These are phyloP conservation scores for Salvelinus sp. DNA, from an alignment of 2,113 vertebrate species.

Conservation along the genomic window DNA sequence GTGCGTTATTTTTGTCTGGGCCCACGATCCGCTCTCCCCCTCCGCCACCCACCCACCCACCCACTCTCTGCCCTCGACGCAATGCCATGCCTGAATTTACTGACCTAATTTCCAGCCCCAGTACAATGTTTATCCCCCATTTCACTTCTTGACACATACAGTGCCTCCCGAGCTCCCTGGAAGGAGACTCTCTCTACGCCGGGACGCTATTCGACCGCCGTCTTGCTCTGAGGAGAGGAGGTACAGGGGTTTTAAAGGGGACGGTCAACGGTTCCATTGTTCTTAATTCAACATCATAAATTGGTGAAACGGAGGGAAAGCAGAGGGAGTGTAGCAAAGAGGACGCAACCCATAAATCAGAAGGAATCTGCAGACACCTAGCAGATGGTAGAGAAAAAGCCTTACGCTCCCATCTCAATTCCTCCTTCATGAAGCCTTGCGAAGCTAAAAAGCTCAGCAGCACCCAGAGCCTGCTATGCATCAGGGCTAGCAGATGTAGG, in stretches of 20 bases:
- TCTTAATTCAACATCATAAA: conserved; percentile 65
- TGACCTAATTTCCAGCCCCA: conserved; percentile 23
- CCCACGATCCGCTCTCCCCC: conserved; percentile 1
- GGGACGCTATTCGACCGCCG: not conserved
- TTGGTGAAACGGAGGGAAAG: conserved; percentile 54
- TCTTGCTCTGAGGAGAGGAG: conserved; percentile 23
- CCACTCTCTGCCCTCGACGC: not conserved
- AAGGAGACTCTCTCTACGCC: not conserved
- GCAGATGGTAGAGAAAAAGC: conserved; percentile 5
- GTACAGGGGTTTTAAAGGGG: conserved; percentile 44
- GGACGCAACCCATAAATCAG: conserved; percentile 58
- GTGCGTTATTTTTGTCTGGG: conserved; percentile 65
- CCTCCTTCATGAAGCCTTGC: not conserved
- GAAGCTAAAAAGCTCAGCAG: not conserved
- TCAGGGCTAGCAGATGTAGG: not conserved
- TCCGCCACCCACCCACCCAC: not conserved
- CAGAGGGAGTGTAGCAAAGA: conserved; percentile 37
- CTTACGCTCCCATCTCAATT: not conserved
- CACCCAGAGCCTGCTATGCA: not conserved
- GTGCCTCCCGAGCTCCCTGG: not conserved
- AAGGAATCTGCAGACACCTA: not conserved
- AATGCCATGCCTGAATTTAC: conserved; percentile 16
- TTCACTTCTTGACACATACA: not conserved
- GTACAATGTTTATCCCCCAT: not conserved
- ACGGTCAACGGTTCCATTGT: conserved; percentile 53